Conservation (phyloP, 2,888 invertebrate species). For the Meandrusa payeni region DNA sequence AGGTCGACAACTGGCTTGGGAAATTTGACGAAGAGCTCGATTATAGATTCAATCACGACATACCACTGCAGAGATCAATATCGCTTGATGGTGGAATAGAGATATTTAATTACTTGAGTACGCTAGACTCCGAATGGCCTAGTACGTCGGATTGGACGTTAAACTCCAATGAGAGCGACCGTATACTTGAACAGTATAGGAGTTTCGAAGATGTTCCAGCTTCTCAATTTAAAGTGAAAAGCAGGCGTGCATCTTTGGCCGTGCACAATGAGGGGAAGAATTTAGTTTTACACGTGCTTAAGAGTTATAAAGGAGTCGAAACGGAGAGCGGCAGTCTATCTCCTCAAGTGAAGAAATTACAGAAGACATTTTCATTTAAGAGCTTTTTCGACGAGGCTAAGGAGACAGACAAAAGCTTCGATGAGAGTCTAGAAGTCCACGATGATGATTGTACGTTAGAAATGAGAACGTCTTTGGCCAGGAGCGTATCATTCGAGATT, state of each 20-base stretch:
- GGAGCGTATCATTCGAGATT: conserved; percentile 23
- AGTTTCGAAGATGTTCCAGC: conserved; percentile 70
- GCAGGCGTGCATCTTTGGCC: conserved; percentile 64
- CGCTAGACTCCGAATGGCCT: conserved; percentile 54
- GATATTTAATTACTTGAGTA: conserved; percentile 56
- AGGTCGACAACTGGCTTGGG: conserved; percentile 63
- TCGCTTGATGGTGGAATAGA: conserved; percentile 65
- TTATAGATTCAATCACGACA: conserved; percentile 52
- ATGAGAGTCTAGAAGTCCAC: conserved; percentile 31
- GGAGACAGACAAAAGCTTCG: conserved; percentile 39
- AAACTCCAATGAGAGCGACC: conserved; percentile 42
- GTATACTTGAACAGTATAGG: conserved; percentile 44
- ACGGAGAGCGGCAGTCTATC: conserved; percentile 41
- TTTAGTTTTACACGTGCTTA: conserved; percentile 50
- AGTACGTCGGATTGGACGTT: conserved; percentile 55
- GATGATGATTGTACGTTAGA: conserved; percentile 34
- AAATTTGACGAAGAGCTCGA: conserved; percentile 46
- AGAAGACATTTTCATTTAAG: conserved; percentile 53
- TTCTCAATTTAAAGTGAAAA: conserved; percentile 62
- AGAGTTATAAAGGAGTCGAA: conserved; percentile 57
- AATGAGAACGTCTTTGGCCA: conserved; percentile 30
- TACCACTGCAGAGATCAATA: conserved; percentile 59
- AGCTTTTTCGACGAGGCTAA: conserved; percentile 34
- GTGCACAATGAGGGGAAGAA: conserved; percentile 42
- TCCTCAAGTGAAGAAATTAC: conserved; percentile 59